A percentile compares a stretch with the other conserved stretches of the same genome.
These are phyloP conservation scores for Corythaeola cristata DNA, from an alignment of 2,113 vertebrate species.

Conservation along the genomic window DNA sequence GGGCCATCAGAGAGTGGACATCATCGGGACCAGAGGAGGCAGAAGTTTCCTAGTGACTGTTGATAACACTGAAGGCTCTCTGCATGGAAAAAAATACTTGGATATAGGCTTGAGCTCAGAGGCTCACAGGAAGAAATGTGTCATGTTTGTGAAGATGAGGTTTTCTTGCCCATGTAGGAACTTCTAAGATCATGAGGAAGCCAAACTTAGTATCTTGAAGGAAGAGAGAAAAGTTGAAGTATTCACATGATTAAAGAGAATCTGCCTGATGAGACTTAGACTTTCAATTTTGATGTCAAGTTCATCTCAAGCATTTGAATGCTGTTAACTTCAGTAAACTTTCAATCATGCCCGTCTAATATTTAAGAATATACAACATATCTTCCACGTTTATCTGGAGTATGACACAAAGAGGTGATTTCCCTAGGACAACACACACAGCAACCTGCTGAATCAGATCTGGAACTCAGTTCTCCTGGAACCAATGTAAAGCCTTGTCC, in stretches of 20 bases:
- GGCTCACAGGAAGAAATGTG: neutral
- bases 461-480: neutral
- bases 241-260: neutral
- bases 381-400: neutral
- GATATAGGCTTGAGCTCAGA: neutral
- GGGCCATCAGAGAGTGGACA: rapidly evolving
- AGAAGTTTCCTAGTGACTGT: neutral
- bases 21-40: neutral
- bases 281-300: neutral
- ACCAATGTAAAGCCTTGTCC: neutral
- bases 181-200: neutral
- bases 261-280: neutral
- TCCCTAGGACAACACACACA: neutral
- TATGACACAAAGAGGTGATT: neutral
- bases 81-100: neutral
- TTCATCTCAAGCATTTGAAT: neutral
- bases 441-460: neutral
- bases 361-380: neutral
- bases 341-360: neutral
- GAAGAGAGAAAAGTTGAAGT: neutral
- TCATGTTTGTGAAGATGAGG: neutral
- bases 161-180: neutral
- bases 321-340: neutral
- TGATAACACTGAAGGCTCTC: neutral
- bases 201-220: neutral